phyloP scores from a whole-genome alignment of 2,113 vertebrate genomes.

The Catharus minimus region DNA sequence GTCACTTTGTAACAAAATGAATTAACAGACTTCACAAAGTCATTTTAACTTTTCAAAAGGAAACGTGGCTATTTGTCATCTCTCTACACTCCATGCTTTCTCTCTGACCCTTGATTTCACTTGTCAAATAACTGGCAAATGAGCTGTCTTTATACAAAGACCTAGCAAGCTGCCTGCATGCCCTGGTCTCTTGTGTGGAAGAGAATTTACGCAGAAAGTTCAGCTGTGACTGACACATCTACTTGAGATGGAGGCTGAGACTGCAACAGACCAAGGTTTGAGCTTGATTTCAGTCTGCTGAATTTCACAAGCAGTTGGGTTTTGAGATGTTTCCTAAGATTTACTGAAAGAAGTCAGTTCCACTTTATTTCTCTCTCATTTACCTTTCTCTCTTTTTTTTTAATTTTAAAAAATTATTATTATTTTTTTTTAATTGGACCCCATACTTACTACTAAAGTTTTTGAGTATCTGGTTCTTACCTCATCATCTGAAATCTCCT shows the following conservation, averaged over 20 bases:
- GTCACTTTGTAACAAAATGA: background rate
- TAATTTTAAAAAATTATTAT: too few species aligned
- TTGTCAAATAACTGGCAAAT: background rate
- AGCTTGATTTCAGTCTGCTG: background rate
- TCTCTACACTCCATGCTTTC: background rate
- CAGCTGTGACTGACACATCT: background rate
- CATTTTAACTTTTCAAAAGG: background rate
- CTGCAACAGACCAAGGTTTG: background rate
- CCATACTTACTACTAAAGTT: background rate
- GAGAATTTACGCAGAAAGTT: background rate
- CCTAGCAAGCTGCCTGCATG: background rate
- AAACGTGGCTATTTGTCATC: background rate
- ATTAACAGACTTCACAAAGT: background rate
- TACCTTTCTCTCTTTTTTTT: background rate
- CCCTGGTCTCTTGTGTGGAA: background rate
- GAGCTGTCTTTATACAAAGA: background rate
- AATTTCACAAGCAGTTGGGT: background rate
- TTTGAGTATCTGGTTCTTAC: background rate
- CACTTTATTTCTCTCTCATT: background rate
- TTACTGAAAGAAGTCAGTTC: background rate
- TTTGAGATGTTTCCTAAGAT: background rate
- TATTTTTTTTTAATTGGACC: fast-evolving
- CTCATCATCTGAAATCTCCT: background rate
- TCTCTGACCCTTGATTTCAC: background rate
- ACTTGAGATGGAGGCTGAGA: background rate